Evolutionary conservation across 2,888 invertebrate species (phyloP).

Genomic region (Latrodectus elegans): DNA sequence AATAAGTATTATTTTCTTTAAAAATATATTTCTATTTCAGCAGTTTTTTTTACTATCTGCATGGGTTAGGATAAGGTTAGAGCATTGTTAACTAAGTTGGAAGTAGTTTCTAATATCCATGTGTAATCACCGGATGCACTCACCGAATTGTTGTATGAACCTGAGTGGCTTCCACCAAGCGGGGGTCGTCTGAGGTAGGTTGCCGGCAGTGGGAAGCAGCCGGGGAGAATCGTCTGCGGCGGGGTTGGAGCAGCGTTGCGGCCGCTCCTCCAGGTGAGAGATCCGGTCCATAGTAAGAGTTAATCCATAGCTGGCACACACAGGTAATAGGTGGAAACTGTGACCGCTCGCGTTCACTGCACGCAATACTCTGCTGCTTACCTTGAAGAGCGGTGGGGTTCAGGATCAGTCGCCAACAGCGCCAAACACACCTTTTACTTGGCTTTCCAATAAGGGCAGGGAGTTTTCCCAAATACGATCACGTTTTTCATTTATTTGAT

Average conservation of each 20-base stretch:
- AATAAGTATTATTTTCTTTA: too few species aligned
- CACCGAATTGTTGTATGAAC: conserved; percentile 67
- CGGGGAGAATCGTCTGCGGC: neutral
- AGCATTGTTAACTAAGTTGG: too few species aligned
- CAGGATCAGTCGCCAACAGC: conserved; percentile 31
- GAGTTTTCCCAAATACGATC: too few species aligned
- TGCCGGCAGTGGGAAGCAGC: conserved; percentile 31
- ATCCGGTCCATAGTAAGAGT: conserved; percentile 34
- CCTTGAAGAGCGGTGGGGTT: conserved; percentile 32
- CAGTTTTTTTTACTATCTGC: too few species aligned
- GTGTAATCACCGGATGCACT: conserved; percentile 11
- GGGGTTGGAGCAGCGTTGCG: conserved; percentile 16
- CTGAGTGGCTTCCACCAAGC: conserved; percentile 59
- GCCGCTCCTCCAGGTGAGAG: conserved; percentile 25
- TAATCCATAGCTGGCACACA: conserved; percentile 52
- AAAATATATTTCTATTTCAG: too few species aligned
- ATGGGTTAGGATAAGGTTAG: too few species aligned
- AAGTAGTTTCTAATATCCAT: too few species aligned
- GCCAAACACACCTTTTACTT: conserved; percentile 21
- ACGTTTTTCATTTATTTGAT: too few species aligned
- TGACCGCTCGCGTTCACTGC: conserved; percentile 37
- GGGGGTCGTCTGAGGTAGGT: neutral
- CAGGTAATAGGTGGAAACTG: conserved; percentile 4
- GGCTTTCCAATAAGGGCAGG: neutral
- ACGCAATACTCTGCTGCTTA: conserved; percentile 53